phyloP scores from a whole-genome alignment of 2,113 vertebrate species.

The Archilochus colubris region DNA sequence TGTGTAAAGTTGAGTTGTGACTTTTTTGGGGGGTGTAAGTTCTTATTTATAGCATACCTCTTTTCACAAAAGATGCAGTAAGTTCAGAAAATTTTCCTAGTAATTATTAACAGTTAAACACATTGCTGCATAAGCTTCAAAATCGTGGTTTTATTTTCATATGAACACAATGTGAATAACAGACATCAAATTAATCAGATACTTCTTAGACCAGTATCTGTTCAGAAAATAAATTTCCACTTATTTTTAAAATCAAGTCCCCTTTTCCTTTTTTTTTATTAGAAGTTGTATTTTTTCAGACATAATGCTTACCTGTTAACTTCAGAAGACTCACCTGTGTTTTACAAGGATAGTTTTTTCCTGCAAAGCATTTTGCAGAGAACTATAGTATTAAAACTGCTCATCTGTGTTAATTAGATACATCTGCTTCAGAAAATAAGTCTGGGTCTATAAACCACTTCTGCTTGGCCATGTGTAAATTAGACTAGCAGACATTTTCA shows the following conservation, averaged over 20 bases:
- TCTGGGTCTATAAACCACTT: neutral
- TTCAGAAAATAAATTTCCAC: neutral
- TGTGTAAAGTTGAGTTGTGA: neutral
- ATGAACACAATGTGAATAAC: neutral
- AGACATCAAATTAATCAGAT: neutral
- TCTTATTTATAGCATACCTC: neutral
- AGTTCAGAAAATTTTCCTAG: neutral
- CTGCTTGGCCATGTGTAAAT: neutral
- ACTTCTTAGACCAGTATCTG: neutral
- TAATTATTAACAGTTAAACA: neutral
- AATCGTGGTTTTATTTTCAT: neutral
- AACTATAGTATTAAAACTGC: neutral
- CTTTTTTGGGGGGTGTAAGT: neutral
- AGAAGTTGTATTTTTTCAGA: neutral
- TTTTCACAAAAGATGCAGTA: neutral
- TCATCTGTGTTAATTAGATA: neutral
- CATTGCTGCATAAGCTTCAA: neutral
- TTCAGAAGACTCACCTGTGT: neutral
- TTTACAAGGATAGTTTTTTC: neutral
- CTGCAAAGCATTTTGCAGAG: neutral
- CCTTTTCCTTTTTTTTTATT: neutral
- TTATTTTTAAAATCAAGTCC: neutral
- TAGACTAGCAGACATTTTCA: neutral
- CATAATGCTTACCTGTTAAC: neutral
- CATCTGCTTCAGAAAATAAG: slow-evolving; percentile 9